Evolutionary conservation across 2,113 vertebrate genomes (phyloP).

Genomic region (Archocentrus centrarchus): DNA sequence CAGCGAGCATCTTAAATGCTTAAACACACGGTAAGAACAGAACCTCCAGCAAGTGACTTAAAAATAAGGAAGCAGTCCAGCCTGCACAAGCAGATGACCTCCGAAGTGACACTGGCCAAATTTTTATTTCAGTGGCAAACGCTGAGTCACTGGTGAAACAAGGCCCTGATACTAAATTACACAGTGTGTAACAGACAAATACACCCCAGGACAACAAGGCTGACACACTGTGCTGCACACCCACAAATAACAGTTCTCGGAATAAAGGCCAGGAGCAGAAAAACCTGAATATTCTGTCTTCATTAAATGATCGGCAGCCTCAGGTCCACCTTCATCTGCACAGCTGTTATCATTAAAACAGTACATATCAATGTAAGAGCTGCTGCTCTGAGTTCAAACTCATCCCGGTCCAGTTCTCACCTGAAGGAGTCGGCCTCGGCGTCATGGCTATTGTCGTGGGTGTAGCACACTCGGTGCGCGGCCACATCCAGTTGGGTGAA

Average conservation of each 20-base stretch:
- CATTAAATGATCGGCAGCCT: accelerated
- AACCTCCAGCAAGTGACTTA: background rate
- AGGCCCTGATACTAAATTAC: background rate
- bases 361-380: background rate
- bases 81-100: background rate
- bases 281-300: background rate
- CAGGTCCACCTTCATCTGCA: background rate
- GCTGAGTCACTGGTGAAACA: too few species aligned
- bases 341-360: background rate
- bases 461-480: slow-evolving; percentile 86
- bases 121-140: background rate
- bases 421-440: slow-evolving; percentile 83
- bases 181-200: background rate
- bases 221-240: background rate
- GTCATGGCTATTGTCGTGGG: slow-evolving; percentile 86
- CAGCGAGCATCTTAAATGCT: background rate
- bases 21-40: background rate
- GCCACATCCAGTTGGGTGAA: slow-evolving; percentile 92
- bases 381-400: background rate
- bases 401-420: slow-evolving; percentile 58
- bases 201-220: background rate
- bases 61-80: background rate
- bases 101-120: background rate
- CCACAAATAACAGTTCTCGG: background rate
- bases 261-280: background rate